A percentile compares a stretch with the other conserved stretches of the same genome.
Conservation (phyloP, 2,888 invertebrate species). For the Timandra comae region DNA sequence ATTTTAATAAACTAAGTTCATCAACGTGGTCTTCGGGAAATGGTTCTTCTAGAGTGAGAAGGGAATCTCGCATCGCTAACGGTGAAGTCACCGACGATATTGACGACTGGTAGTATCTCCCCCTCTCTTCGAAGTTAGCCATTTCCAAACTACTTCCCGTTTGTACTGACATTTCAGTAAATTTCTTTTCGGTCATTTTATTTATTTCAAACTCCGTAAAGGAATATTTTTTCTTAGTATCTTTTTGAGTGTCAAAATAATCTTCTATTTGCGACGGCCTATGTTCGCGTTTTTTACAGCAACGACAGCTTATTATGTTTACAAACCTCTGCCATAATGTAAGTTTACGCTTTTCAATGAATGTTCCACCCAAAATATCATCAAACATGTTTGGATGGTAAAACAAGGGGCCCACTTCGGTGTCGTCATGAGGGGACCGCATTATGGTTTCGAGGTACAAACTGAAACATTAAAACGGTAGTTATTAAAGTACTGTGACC, state of each 20-base stretch:
- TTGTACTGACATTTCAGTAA: slow-evolving; percentile 41
- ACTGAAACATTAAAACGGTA: slow-evolving; percentile 49
- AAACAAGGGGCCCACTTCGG: slow-evolving; percentile 21
- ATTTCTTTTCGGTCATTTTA: slow-evolving; percentile 25
- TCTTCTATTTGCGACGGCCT: too few species aligned
- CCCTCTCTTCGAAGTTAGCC: slow-evolving; percentile 3
- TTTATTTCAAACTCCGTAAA: slow-evolving; percentile 47
- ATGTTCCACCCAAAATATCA: slow-evolving; percentile 19
- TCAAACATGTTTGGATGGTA: slow-evolving; percentile 29
- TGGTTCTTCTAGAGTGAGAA: slow-evolving; percentile 13
- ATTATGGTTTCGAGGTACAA: slow-evolving; percentile 54
- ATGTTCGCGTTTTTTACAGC: slow-evolving; percentile 20
- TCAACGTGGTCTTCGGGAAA: slow-evolving; percentile 18
- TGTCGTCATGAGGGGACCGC: slow-evolving; percentile 52
- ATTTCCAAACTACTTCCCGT: slow-evolving; percentile 53
- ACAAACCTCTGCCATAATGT: slow-evolving; percentile 13
- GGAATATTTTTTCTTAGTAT: slow-evolving; percentile 29
- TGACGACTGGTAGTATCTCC: background rate
- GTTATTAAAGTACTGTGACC: too few species aligned
- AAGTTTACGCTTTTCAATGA: slow-evolving; percentile 2
- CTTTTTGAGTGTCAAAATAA: background rate
- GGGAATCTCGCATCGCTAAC: slow-evolving; percentile 5
- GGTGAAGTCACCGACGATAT: background rate
- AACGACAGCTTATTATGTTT: slow-evolving; percentile 13
- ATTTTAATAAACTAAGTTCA: slow-evolving; percentile 45